Evolutionary conservation across 2,888 invertebrate genomes (phyloP).

Genomic region (Hartigia nigra): DNA sequence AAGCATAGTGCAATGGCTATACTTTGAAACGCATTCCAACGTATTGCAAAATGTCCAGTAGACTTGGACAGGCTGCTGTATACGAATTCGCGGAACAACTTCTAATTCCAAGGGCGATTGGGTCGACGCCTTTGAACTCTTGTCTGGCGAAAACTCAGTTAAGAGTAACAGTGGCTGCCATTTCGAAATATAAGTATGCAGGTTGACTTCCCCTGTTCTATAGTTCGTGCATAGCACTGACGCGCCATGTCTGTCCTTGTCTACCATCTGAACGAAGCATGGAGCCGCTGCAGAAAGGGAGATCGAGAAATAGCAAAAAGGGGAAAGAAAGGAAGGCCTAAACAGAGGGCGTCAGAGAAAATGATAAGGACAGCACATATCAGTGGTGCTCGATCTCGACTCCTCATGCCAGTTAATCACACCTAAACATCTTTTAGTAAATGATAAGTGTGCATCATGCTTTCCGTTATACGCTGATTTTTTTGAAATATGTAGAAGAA

Average conservation of each 20-base stretch:
- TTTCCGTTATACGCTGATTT: not conserved
- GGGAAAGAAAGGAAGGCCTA: not conserved
- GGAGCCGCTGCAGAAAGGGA: not conserved
- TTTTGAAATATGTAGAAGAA: not conserved
- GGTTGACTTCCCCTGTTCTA: slow-evolving; percentile 6
- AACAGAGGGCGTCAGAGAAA: slow-evolving; percentile 22
- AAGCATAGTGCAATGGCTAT: not conserved
- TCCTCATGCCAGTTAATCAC: not conserved
- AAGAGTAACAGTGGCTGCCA: not conserved
- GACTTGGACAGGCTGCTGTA: not conserved
- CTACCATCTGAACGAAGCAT: not conserved
- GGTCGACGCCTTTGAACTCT: not conserved
- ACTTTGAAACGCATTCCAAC: not conserved
- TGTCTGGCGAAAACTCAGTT: not conserved
- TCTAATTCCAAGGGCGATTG: not conserved
- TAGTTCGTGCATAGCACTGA: not conserved
- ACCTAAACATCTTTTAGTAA: slow-evolving; percentile 12
- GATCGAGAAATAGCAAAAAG: not conserved
- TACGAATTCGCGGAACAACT: not conserved
- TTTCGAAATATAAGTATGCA: not conserved
- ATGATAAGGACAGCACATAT: slow-evolving; percentile 21
- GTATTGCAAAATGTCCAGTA: not conserved
- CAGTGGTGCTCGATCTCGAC: slow-evolving; percentile 31
- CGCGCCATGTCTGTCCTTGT: slow-evolving; percentile 2
- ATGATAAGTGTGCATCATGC: not conserved